Percentiles rank a stretch among this genome's conserved stretches.
phyloP scores from a whole-genome alignment of 2,797 vertebrate species.

The Aulostomus chinensis region DNA sequence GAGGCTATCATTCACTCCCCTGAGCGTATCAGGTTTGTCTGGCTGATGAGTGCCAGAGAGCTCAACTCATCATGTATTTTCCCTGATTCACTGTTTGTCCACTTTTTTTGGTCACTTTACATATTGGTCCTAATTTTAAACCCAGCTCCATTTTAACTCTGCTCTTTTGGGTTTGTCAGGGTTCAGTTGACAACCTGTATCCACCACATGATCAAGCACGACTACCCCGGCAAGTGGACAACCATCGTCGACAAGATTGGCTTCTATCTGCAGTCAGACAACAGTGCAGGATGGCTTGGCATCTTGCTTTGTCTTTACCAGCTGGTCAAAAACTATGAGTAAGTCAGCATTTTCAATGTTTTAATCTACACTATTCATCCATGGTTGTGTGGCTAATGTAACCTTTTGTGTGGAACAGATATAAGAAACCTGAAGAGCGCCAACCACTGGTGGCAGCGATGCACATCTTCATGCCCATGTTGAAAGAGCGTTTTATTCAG shows the following conservation, averaged over 20 bases:
- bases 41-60: too few species aligned
- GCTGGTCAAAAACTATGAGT: slow-evolving; percentile 99
- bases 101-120: not conserved
- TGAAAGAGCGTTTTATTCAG: slow-evolving; percentile 96
- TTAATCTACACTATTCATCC: not conserved
- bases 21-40: slow-evolving; percentile 96
- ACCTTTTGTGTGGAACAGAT: slow-evolving; percentile 75
- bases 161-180: too few species aligned
- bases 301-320: slow-evolving; percentile 99
- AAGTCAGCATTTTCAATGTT: slow-evolving; percentile 56
- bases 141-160: not conserved
- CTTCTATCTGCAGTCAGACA: slow-evolving; percentile 97
- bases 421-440: slow-evolving; percentile 97
- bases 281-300: slow-evolving; percentile 94
- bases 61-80: too few species aligned
- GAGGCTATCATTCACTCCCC: slow-evolving; percentile 99
- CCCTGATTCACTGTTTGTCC: too few species aligned
- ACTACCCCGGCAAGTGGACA: slow-evolving; percentile 97
- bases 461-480: slow-evolving; percentile 98
- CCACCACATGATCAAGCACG: slow-evolving; percentile 98
- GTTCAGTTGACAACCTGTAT: slow-evolving; percentile 99
- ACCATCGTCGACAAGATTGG: slow-evolving; percentile 98
- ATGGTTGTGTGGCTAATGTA: not conserved
- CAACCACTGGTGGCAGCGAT: slow-evolving; percentile 96
- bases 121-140: not conserved